Percentiles rank a stretch among this genome's conserved stretches.
These are phyloP conservation scores for Drosophila incognita DNA, from an alignment of 2,888 invertebrate genomes.

Conservation along the genomic window DNA sequence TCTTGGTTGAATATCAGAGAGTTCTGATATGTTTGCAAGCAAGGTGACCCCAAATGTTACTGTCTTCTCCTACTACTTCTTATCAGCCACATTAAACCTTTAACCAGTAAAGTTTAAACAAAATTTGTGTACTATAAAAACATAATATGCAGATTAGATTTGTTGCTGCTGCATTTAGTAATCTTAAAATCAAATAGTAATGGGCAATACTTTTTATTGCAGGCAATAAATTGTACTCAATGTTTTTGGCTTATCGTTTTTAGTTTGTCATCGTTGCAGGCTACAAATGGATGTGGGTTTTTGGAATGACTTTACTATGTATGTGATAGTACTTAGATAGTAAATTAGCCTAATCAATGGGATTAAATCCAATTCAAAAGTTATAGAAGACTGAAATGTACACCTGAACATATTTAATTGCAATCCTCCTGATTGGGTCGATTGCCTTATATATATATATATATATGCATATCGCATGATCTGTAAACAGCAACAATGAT, in stretches of 20 bases:
- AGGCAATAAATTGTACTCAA: neutral
- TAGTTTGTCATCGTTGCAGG: too few species aligned
- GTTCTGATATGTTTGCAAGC: neutral
- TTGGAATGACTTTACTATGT: too few species aligned
- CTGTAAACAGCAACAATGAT: too few species aligned
- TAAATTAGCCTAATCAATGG: too few species aligned
- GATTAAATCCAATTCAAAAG: too few species aligned
- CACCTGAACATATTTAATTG: too few species aligned
- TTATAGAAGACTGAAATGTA: too few species aligned
- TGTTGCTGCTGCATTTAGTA: neutral
- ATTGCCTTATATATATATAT: neutral
- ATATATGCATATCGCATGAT: too few species aligned
- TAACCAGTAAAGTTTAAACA: neutral
- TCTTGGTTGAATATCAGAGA: neutral
- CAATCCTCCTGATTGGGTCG: neutral
- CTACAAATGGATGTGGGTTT: too few species aligned
- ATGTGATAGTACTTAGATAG: too few species aligned
- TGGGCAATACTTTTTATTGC: neutral
- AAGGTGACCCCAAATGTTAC: neutral
- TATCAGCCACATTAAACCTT: neutral
- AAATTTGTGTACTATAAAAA: neutral
- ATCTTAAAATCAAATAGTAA: neutral
- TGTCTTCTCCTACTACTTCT: neutral
- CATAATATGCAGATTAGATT: neutral
- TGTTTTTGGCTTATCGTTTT: too few species aligned